phyloP scores from a whole-genome alignment of 1,140 invertebrate genomes.

The Drosophila sp. region DNA sequence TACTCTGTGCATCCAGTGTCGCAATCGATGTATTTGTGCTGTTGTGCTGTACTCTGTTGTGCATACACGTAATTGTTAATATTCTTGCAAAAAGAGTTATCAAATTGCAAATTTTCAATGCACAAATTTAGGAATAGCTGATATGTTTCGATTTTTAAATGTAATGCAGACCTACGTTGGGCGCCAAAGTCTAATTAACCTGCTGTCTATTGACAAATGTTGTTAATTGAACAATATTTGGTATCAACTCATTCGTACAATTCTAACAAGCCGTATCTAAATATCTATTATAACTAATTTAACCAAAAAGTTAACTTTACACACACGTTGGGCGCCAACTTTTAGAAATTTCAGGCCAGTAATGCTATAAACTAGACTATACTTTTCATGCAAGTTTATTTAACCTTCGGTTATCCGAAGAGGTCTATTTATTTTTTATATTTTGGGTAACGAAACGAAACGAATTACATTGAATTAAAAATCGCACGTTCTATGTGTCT shows the following conservation, averaged over 20 bases:
- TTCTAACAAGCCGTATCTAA: too few species aligned
- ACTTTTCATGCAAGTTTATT: slow-evolving; percentile 16
- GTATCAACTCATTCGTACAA: too few species aligned
- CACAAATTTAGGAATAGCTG: too few species aligned
- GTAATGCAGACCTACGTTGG: not conserved
- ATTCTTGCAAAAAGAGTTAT: not conserved
- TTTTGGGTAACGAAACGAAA: slow-evolving; percentile 2
- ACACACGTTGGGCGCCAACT: too few species aligned
- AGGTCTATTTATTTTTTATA: not conserved
- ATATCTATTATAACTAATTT: too few species aligned
- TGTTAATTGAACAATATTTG: too few species aligned
- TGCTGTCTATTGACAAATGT: too few species aligned
- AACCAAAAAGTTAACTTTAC: too few species aligned
- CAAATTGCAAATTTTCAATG: too few species aligned
- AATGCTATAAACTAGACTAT: too few species aligned
- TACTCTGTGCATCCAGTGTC: slow-evolving; percentile 14
- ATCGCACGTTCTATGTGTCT: slow-evolving; percentile 36
- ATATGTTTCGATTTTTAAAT: too few species aligned
- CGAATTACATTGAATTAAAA: slow-evolving; percentile 6
- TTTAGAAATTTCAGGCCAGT: too few species aligned
- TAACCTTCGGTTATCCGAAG: slow-evolving; percentile 3
- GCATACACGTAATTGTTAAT: slow-evolving; percentile 23
- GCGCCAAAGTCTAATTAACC: not conserved
- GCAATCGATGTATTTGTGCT: slow-evolving; percentile 43
- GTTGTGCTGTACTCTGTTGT: slow-evolving; percentile 66